Percentiles rank a stretch among this genome's conserved stretches.
Conservation (phyloP, 2,797 vertebrate species). For the Tolypeutes matacus region DNA sequence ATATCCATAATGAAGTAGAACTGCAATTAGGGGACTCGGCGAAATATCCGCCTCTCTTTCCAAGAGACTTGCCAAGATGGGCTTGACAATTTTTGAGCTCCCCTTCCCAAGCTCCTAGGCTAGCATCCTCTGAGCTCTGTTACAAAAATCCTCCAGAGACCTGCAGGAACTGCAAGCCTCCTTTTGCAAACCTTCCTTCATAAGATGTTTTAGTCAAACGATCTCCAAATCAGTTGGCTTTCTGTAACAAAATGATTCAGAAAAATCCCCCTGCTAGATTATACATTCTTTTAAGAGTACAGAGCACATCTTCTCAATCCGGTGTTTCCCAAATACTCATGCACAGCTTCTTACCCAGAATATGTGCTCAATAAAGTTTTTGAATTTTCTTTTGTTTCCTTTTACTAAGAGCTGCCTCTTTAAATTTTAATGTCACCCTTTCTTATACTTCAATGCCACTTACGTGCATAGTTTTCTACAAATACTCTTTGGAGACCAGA, state of each 20-base stretch:
- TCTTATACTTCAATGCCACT: not conserved
- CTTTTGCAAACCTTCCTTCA: not conserved
- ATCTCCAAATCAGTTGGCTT: not conserved
- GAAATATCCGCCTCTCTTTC: constrained; percentile 71
- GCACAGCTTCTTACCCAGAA: not conserved
- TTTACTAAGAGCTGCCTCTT: not conserved
- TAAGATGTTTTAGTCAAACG: not conserved
- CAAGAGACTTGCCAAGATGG: not conserved
- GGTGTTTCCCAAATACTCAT: not conserved
- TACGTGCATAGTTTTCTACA: not conserved
- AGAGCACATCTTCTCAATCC: not conserved
- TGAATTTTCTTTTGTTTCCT: not conserved
- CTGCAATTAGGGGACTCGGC: constrained; percentile 82
- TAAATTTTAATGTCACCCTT: not conserved
- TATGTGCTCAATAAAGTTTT: not conserved
- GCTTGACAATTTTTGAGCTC: not conserved
- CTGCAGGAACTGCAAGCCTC: not conserved
- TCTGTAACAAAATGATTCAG: not conserved
- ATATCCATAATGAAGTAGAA: constrained; percentile 88
- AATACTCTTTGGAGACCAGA: not conserved
- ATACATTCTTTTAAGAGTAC: not conserved
- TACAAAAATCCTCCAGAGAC: not conserved
- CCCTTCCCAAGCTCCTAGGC: not conserved
- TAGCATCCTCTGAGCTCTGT: not conserved
- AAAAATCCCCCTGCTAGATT: not conserved